Conservation (phyloP, 2,888 invertebrate species). For the Ischnura elegans region DNA sequence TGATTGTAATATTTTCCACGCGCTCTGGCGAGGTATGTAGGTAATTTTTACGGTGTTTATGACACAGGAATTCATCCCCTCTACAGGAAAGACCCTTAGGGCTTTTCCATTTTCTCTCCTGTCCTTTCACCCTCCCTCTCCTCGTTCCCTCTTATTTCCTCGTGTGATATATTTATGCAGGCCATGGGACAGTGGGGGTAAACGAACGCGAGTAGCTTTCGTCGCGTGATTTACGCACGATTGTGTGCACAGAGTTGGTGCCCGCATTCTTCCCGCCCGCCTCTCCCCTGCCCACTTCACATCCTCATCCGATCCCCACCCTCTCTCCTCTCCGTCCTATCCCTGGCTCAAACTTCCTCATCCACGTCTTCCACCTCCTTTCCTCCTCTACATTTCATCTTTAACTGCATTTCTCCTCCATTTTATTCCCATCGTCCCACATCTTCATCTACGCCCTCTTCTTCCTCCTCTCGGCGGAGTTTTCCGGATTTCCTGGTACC, state of each 20-base stretch:
- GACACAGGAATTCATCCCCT: not conserved
- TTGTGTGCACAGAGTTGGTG: conserved; percentile 60
- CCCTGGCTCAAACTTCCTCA: not conserved
- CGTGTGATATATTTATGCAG: conserved; percentile 62
- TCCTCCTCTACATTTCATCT: no score
- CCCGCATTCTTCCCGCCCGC: conserved; percentile 54
- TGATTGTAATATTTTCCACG: no score
- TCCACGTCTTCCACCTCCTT: not conserved
- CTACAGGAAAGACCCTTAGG: not conserved
- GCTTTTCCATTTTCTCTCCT: not conserved
- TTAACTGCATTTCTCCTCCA: no score
- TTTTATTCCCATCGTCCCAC: not conserved
- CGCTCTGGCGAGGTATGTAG: no score
- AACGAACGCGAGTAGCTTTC: conserved; percentile 67
- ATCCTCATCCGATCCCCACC: not conserved
- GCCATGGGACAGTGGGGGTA: conserved; percentile 60
- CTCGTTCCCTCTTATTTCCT: conserved; percentile 38
- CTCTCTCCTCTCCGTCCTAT: not conserved
- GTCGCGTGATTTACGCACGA: conserved; percentile 66
- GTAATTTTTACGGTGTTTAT: no score
- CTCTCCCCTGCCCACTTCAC: not conserved
- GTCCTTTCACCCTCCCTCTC: not conserved
- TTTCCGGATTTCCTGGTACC: conserved; percentile 36
- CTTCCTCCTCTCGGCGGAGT: not conserved
- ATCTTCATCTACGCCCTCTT: not conserved